A percentile compares a stretch with the other conserved stretches of the same genome.
phyloP scores from a whole-genome alignment of 2,888 invertebrate genomes.

The Itoplectis maculator region DNA sequence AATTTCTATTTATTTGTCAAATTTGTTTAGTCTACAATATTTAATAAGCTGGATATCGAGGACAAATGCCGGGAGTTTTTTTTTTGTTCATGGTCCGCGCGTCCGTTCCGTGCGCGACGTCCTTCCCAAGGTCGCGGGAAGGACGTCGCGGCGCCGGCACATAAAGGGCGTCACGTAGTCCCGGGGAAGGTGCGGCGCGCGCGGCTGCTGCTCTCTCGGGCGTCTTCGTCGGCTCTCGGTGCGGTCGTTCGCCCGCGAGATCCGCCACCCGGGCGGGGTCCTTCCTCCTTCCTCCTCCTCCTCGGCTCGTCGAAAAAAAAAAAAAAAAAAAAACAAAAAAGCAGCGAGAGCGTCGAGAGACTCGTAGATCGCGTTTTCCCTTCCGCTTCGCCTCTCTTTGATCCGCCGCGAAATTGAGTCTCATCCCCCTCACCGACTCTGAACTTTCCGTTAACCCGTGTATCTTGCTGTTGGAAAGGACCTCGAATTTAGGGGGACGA shows the following conservation, averaged over 20 bases:
- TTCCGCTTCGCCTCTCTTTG: conserved; percentile 65
- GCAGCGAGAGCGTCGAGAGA: conserved; percentile 4
- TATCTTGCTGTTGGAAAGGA: neutral
- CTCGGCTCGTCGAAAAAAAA: too few species aligned
- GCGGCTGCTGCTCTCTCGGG: too few species aligned
- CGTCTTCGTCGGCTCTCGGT: conserved; percentile 69
- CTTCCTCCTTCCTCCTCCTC: conserved; percentile 5
- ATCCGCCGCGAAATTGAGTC: conserved; percentile 75
- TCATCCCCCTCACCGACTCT: conserved; percentile 43
- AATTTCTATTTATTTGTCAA: too few species aligned
- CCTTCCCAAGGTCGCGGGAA: conserved; percentile 41
- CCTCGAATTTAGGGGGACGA: neutral
- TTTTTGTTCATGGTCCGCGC: too few species aligned
- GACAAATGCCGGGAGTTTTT: too few species aligned
- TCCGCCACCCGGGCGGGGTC: conserved; percentile 72
- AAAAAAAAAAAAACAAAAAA: neutral
- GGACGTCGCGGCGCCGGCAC: conserved; percentile 35
- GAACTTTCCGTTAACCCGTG: conserved; percentile 30
- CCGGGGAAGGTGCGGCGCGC: conserved; percentile 16
- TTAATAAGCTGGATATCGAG: too few species aligned
- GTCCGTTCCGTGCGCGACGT: too few species aligned
- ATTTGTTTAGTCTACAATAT: too few species aligned
- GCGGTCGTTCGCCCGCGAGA: conserved; percentile 77
- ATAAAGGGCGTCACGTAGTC: conserved; percentile 20
- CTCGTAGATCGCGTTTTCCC: neutral